A percentile compares a stretch with the other conserved stretches of the same genome.
Conservation (phyloP, 2,113 vertebrate genomes). For the Macrotus californicus region DNA sequence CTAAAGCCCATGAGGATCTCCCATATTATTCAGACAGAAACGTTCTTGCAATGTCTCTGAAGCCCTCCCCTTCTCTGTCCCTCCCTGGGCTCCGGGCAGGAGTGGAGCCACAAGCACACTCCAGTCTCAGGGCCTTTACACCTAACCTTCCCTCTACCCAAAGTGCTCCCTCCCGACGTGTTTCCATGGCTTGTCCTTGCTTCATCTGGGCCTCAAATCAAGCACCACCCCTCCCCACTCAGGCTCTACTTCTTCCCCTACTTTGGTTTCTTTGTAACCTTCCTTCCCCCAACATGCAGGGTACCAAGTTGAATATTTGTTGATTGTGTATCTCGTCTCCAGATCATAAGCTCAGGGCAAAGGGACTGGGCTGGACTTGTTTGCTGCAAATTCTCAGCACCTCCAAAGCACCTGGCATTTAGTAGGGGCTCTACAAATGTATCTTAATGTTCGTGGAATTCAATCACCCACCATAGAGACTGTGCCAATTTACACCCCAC, state of each 20-base stretch:
- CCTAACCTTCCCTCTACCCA: neutral
- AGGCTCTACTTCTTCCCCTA: neutral
- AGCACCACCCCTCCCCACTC: neutral
- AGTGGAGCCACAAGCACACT: neutral
- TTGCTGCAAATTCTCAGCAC: neutral
- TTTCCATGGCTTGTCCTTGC: neutral
- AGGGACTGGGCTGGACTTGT: neutral
- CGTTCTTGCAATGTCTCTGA: rapidly evolving
- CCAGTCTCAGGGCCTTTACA: neutral
- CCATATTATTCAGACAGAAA: neutral
- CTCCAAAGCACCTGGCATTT: neutral
- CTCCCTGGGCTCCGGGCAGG: neutral
- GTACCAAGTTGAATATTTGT: too few species aligned
- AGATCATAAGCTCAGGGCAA: neutral
- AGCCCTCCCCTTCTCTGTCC: neutral
- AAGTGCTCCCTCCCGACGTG: neutral
- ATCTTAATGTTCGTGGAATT: neutral
- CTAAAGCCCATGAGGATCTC: neutral
- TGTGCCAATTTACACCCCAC: neutral
- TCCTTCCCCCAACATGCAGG: neutral
- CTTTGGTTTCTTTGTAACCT: neutral
- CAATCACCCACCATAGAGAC: neutral
- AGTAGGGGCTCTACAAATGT: neutral
- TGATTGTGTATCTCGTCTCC: neutral
- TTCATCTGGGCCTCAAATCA: neutral